These are phyloP conservation scores for Drosophila asahinai DNA, from an alignment of 1,140 invertebrate genomes.

Conservation along the genomic window DNA sequence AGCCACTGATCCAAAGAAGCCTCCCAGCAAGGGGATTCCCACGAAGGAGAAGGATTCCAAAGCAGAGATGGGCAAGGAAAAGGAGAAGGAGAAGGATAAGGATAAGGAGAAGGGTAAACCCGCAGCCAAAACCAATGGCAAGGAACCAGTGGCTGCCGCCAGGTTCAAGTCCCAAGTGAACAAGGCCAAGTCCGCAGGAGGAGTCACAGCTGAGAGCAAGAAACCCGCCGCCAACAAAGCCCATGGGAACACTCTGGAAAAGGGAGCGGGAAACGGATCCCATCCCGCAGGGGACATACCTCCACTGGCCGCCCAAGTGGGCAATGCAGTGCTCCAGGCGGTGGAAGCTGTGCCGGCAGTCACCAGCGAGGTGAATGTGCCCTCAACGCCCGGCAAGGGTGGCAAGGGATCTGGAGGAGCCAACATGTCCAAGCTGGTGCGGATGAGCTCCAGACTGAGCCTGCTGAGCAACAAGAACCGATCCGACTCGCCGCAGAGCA, in stretches of 20 bases:
- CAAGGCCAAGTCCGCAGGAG: slow-evolving; percentile 28
- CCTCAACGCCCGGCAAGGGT: slow-evolving; percentile 28
- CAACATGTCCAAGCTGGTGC: slow-evolving; percentile 63
- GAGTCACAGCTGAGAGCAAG: slow-evolving; percentile 14
- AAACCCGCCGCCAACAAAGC: slow-evolving; percentile 16
- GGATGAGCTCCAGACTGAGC: slow-evolving; percentile 71
- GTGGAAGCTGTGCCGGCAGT: slow-evolving; percentile 69
- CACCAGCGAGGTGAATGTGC: slow-evolving; percentile 49
- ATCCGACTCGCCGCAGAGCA: slow-evolving; percentile 60
- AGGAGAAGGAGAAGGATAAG: slow-evolving; percentile 19
- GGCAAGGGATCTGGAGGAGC: slow-evolving; percentile 36
- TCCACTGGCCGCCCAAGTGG: slow-evolving; percentile 69
- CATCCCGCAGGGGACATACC: slow-evolving; percentile 26
- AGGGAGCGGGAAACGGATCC: slow-evolving; percentile 3
- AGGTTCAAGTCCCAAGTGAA: slow-evolving; percentile 27
- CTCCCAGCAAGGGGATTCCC: background rate
- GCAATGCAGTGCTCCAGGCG: slow-evolving; percentile 61
- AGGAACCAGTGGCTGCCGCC: slow-evolving; percentile 11
- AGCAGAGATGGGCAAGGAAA: slow-evolving; percentile 24
- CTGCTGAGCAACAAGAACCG: slow-evolving; percentile 67
- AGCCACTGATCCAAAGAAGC: slow-evolving; percentile 5
- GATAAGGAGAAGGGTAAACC: slow-evolving; percentile 21
- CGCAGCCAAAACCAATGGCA: slow-evolving; percentile 49
- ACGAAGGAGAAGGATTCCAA: slow-evolving; percentile 13
- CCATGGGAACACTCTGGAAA: slow-evolving; percentile 32